phyloP scores from a whole-genome alignment of 2,113 vertebrate species.

The Halichoerus grypus region DNA sequence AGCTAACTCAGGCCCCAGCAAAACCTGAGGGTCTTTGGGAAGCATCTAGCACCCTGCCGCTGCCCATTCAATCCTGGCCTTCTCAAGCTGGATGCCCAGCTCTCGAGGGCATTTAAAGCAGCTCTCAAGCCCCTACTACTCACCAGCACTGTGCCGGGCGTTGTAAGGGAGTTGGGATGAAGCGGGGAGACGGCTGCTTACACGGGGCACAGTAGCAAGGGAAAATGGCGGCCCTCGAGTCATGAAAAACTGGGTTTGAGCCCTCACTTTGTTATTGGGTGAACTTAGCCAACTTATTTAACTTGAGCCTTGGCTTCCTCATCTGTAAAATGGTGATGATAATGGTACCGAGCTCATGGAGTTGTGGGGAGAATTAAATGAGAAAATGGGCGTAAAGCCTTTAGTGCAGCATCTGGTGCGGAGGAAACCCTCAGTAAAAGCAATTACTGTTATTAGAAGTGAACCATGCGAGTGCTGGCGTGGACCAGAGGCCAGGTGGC shows the following conservation, averaged over 20 bases:
- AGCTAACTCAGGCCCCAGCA: not conserved
- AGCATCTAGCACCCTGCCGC: not conserved
- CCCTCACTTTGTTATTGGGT: not conserved
- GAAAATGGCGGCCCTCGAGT: not conserved
- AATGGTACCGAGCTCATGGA: not conserved
- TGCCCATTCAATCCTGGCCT: not conserved
- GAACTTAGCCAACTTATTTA: not conserved
- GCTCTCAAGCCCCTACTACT: not conserved
- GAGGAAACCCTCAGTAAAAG: not conserved
- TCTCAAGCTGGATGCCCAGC: not conserved
- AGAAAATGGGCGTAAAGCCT: not conserved
- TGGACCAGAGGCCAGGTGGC: not conserved
- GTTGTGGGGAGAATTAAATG: not conserved
- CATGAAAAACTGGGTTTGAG: not conserved
- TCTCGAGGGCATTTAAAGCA: not conserved
- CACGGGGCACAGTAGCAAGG: not conserved
- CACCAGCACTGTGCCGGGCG: not conserved
- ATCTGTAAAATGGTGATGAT: not conserved
- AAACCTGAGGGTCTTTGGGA: not conserved
- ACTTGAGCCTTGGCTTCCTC: not conserved
- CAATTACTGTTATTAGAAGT: not conserved
- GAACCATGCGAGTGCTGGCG: not conserved
- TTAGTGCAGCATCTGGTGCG: not conserved
- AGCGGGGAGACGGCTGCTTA: not conserved
- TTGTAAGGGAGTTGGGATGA: not conserved